Evolutionary conservation across 2,888 invertebrate species (phyloP), one percentile per base, ranked within the genome.

Genomic region (Ceramica pisi): DNA sequence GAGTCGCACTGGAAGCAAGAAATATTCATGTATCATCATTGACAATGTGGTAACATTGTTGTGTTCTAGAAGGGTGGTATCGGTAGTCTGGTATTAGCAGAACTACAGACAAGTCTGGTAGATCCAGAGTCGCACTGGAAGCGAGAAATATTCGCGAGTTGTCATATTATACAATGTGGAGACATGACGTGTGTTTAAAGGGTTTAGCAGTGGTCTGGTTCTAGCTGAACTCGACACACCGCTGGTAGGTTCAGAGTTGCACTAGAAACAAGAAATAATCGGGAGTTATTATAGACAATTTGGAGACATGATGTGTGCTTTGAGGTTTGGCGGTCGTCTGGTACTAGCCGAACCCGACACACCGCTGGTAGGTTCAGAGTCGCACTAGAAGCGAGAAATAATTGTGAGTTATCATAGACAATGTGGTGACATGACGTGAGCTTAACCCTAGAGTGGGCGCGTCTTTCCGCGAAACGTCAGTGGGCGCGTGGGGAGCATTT

Each of bases 211-310:
- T n/a, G 35, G 35, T 35, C 35, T 35, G 35, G 35, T 7, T 35
- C 96, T 97, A 98, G 66, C 98, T 98, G 91, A 97, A 98, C 94
- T 99, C 98, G 64, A 97, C 97, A 91, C 99, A 99, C 0, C 98
- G 98, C 93, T 98, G 98, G 91, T 98, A 98, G 3, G 96, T 96
- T 98, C 98, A 98, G 59, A 97, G 97, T 0, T 98, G 97, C 90
- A 96, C 98, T 97, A 92, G 3, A 88, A 78, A 38, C 19, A n/a
- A 51, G 60, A 51, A 16, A 14, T 21, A 0, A 9, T 5, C 3
- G 26, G 55, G 3, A 55, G n/a, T 51, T 23, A 21, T n/a, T 4
- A 21, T 38, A 14, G 4, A 23, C 35, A 41, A 41, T 51, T 3
- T 31, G 31, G 66, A 0, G 96, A 95, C 16, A 96, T 91, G 0